These are phyloP conservation scores for Timema podura DNA, from an alignment of 2,888 invertebrate species.

Conservation along the genomic window DNA sequence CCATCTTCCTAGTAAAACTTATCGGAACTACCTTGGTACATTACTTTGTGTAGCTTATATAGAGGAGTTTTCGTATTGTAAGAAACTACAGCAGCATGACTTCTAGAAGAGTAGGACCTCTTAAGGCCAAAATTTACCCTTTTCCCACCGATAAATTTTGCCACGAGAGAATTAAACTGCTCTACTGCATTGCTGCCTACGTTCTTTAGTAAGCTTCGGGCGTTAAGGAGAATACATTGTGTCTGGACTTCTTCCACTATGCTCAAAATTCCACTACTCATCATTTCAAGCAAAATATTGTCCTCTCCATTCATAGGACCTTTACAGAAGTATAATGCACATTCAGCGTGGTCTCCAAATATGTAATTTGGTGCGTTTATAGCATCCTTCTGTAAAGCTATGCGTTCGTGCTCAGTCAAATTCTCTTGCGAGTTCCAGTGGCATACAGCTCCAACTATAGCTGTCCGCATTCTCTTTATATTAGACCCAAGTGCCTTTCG, in stretches of 20 bases:
- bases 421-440: neutral
- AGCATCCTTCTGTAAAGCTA: neutral
- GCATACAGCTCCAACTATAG: neutral
- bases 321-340: neutral
- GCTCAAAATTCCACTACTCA: neutral
- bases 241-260: neutral
- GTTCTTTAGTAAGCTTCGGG: neutral
- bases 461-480: neutral
- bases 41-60: no score
- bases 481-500: neutral
- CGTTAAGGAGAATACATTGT: neutral
- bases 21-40: no score
- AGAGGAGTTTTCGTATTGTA: no score
- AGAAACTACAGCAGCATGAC: no score
- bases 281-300: neutral
- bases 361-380: neutral
- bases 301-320: neutral
- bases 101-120: no score
- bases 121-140: no score
- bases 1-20: no score
- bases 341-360: constrained; percentile 1
- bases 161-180: neutral
- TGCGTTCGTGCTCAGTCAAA: neutral
- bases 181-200: neutral
- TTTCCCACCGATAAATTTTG: no score